phyloP scores from a whole-genome alignment of 2,113 vertebrate genomes.

The Halichoeres trimaculatus region DNA sequence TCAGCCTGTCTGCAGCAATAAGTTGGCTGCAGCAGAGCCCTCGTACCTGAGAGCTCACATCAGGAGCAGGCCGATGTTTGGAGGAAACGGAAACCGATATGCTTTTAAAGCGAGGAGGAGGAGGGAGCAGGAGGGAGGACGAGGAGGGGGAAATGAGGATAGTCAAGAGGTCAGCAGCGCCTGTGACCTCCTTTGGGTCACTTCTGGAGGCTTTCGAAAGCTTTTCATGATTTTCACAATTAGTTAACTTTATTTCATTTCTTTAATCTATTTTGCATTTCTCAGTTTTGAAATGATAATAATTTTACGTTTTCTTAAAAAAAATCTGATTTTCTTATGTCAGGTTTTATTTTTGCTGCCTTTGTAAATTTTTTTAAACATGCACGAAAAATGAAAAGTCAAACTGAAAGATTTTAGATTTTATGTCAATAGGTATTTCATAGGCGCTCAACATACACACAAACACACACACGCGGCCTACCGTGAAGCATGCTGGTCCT shows the following conservation, averaged over 20 bases:
- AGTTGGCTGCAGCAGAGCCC: constrained; percentile 4
- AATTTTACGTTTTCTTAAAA: too few relatives aligned
- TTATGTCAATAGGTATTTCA: too few relatives aligned
- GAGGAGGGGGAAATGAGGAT: neutral
- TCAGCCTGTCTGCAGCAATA: constrained; percentile 64
- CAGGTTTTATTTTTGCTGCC: too few relatives aligned
- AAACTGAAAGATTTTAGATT: too few relatives aligned
- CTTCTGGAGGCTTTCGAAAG: neutral
- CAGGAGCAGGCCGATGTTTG: constrained; percentile 31
- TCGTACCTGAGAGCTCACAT: constrained; percentile 22
- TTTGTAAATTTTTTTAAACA: too few relatives aligned
- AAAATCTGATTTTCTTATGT: too few relatives aligned
- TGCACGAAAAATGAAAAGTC: too few relatives aligned
- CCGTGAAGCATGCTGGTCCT: constrained; percentile 42
- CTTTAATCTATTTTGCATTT: neutral
- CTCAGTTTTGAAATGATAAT: too few relatives aligned
- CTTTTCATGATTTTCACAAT: neutral
- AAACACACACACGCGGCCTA: constrained; percentile 38
- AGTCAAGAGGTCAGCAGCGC: neutral
- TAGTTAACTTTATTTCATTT: neutral
- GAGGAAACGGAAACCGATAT: constrained; percentile 61
- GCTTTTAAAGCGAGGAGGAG: constrained; percentile 27
- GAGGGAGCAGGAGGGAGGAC: neutral
- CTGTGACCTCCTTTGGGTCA: neutral
- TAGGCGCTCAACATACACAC: too few relatives aligned